Evolutionary conservation across 2,113 vertebrate species (phyloP).

Genomic region (Grammomys dolichurus): DNA sequence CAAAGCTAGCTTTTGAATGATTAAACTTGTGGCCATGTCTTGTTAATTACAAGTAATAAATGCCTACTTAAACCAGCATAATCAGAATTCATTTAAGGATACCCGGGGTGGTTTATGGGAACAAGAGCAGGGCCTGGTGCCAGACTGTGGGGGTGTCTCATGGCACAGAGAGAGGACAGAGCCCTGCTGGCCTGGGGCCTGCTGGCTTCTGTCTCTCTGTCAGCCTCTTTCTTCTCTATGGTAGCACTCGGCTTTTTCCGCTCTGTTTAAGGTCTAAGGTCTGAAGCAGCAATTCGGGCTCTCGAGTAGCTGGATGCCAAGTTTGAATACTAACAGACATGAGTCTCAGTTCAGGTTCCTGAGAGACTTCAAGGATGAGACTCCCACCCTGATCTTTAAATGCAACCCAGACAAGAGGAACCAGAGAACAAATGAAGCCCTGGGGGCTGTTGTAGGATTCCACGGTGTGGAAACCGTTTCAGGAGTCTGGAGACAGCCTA

Average conservation of each 20-base stretch:
- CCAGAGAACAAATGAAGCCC: background rate
- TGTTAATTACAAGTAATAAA: conserved; percentile 43
- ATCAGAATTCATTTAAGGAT: background rate
- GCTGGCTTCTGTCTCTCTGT: background rate
- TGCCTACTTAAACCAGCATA: background rate
- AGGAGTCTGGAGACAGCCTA: background rate
- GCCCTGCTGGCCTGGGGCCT: background rate
- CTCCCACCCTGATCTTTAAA: background rate
- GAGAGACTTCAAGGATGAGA: background rate
- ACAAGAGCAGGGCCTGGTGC: background rate
- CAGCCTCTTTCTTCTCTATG: background rate
- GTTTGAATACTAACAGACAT: background rate
- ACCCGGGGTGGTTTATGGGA: background rate
- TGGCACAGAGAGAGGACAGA: background rate
- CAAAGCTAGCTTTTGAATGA: conserved; percentile 46
- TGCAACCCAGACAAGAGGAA: background rate
- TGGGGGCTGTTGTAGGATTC: background rate
- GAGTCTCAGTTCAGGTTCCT: background rate
- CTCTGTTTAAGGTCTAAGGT: background rate
- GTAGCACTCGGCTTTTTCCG: background rate
- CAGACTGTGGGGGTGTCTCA: background rate
- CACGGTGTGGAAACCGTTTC: background rate
- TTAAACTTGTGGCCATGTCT: background rate
- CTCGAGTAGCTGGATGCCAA: background rate
- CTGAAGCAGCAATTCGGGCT: background rate